Percentiles rank a stretch among this genome's conserved stretches.
Conservation (phyloP, 2,113 vertebrate genomes). For the Anas platyrhynchos region DNA sequence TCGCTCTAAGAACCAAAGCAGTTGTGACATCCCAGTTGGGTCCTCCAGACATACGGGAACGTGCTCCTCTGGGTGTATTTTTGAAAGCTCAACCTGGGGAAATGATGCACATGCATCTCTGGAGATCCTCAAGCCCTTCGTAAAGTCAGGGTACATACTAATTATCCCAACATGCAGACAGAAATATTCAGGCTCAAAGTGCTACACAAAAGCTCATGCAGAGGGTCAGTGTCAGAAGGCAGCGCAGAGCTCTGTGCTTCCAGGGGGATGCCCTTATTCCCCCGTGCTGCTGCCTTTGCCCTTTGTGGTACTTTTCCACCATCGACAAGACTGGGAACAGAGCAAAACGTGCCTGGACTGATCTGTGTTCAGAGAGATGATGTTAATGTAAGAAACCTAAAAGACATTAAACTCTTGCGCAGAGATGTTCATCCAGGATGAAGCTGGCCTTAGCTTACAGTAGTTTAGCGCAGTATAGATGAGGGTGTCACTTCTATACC, state of each 20-base stretch:
- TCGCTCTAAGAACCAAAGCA: neutral
- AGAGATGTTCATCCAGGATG: neutral
- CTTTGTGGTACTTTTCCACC: neutral
- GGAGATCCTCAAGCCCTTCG: neutral
- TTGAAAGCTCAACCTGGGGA: neutral
- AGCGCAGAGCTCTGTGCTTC: neutral
- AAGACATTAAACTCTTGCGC: neutral
- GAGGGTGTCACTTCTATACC: neutral
- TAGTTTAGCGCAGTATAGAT: neutral
- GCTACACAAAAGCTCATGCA: neutral
- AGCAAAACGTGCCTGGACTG: neutral
- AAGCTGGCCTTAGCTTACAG: neutral
- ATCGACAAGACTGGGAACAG: neutral
- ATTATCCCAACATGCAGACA: neutral
- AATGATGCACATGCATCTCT: rapidly evolving
- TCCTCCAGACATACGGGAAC: neutral
- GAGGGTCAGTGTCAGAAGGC: neutral
- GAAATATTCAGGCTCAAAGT: neutral
- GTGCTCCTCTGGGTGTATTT: neutral
- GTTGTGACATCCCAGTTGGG: neutral
- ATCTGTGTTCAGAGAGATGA: neutral
- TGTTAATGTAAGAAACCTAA: rapidly evolving
- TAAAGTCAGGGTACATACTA: neutral
- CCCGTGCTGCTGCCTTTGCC: neutral
- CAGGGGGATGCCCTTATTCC: neutral